Conservation (phyloP, 2,888 invertebrate genomes). For the Cerastoderma edule region DNA sequence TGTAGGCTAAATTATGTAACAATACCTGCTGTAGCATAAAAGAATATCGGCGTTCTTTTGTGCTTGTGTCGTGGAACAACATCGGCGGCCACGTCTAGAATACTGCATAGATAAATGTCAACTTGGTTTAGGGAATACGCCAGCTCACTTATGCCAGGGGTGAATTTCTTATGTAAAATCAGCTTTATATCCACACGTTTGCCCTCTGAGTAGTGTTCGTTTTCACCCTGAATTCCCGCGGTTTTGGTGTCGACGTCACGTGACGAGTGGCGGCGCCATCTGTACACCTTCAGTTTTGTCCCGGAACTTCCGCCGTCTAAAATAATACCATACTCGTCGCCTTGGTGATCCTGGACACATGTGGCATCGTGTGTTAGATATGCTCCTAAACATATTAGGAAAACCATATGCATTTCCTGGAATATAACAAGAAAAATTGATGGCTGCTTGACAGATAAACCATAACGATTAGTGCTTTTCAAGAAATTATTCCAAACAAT, state of each 20-base stretch:
- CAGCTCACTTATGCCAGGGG: conserved; percentile 66
- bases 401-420: conserved; percentile 65
- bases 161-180: conserved; percentile 62
- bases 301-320: conserved; percentile 85
- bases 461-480: too few species aligned
- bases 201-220: not conserved
- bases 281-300: conserved; percentile 84
- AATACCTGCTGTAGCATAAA: conserved; percentile 85
- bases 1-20: too few species aligned
- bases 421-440: too few species aligned
- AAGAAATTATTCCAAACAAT: too few species aligned
- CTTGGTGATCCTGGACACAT: conserved; percentile 21
- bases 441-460: too few species aligned
- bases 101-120: conserved; percentile 73
- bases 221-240: not conserved
- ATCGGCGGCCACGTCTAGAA: conserved; percentile 70
- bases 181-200: conserved; percentile 32
- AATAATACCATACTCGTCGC: conserved; percentile 83
- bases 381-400: conserved; percentile 56
- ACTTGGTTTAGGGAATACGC: conserved; percentile 52
- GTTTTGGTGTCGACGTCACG: conserved; percentile 35
- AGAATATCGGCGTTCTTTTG: conserved; percentile 83
- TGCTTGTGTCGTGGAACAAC: conserved; percentile 76
- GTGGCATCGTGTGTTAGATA: conserved; percentile 36
- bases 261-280: conserved; percentile 75